Evolutionary conservation across 2,113 vertebrate species (phyloP), one percentile per base, ranked within the genome.

Genomic region (Toxotes chatareus): DNA sequence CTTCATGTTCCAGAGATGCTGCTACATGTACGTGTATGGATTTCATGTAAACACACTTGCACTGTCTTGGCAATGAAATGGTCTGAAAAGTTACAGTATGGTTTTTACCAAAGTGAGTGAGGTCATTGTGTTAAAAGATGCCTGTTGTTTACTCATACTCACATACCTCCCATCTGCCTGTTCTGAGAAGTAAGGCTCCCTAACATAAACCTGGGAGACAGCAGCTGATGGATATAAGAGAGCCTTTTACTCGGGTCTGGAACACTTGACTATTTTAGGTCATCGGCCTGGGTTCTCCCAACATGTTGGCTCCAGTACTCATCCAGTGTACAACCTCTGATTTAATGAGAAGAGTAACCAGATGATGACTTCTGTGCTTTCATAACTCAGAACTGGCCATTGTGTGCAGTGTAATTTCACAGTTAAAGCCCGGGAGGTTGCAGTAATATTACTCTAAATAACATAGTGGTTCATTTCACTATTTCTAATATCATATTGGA

Each of bases 191-290:
- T 73, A 64, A 13, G 6, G 44, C 67, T 84, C 72, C 64, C 32
- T 76, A 93, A 91, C 85, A 86, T 93, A 95, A 94, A 94, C 93
- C 73, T 76, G 74, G 9, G 57, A 86, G 89, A 89, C 92, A 89
- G 76, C 79, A 84, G 80, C 90, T 88, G 91, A 92, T 92, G 81
- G 74, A 92, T 90, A 82, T 77, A 47, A 67, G 71, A 62, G 78
- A 44, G 46, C 19, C 51, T 75, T 84, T 88, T 72, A 46, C 47
- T 51, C 49, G 53, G 66, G 74, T 86, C 88, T 78, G 74, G 87
- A 89, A 53, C 86, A 92, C 88, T 93, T 95, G 91, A 92, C 94
- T 95, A 95, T 95, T 95, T 95, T 96, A 94, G 94, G 95, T 91
- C 87, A 94, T 88, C 76, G 63, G 56, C 47, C 0, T 38, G 71